phyloP scores from a whole-genome alignment of 2,888 invertebrate species.

The Lypha dubia region DNA sequence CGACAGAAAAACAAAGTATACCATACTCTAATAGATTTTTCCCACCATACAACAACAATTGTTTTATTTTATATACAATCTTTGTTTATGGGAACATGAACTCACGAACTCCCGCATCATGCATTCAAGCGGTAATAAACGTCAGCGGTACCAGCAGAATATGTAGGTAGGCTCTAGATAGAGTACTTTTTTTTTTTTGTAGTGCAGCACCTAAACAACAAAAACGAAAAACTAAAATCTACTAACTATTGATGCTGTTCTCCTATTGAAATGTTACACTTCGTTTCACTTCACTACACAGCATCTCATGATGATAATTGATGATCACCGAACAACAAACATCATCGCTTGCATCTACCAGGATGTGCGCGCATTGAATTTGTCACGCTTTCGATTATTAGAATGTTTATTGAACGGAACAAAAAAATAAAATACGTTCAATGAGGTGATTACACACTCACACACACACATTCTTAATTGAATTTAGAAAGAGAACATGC shows the following conservation, averaged over 20 bases:
- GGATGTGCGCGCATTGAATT: slow-evolving; percentile 51
- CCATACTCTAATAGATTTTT: slow-evolving; percentile 65
- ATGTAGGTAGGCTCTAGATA: slow-evolving; percentile 29
- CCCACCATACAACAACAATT: slow-evolving; percentile 49
- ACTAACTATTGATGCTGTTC: slow-evolving; percentile 69
- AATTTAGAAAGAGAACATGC: slow-evolving; percentile 25
- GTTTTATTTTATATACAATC: slow-evolving; percentile 54
- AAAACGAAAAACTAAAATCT: not conserved
- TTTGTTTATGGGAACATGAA: slow-evolving; percentile 68
- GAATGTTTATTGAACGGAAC: not conserved
- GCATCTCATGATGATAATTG: slow-evolving; percentile 65
- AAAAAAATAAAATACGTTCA: slow-evolving; percentile 29
- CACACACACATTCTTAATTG: slow-evolving; percentile 41
- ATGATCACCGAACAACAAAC: slow-evolving; percentile 50
- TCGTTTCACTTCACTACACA: slow-evolving; percentile 74
- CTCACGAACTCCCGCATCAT: slow-evolving; percentile 69
- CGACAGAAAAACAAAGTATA: slow-evolving; percentile 11
- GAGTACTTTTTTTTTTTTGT: slow-evolving; percentile 15
- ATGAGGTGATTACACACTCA: slow-evolving; percentile 50
- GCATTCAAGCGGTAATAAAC: slow-evolving; percentile 66
- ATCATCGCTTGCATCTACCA: slow-evolving; percentile 35
- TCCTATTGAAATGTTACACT: slow-evolving; percentile 74
- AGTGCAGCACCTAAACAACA: slow-evolving; percentile 43
- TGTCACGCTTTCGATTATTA: slow-evolving; percentile 55
- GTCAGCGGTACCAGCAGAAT: slow-evolving; percentile 46